These are phyloP conservation scores for Drosophila lacertosa DNA, from an alignment of 1,140 invertebrate species.

Conservation along the genomic window DNA sequence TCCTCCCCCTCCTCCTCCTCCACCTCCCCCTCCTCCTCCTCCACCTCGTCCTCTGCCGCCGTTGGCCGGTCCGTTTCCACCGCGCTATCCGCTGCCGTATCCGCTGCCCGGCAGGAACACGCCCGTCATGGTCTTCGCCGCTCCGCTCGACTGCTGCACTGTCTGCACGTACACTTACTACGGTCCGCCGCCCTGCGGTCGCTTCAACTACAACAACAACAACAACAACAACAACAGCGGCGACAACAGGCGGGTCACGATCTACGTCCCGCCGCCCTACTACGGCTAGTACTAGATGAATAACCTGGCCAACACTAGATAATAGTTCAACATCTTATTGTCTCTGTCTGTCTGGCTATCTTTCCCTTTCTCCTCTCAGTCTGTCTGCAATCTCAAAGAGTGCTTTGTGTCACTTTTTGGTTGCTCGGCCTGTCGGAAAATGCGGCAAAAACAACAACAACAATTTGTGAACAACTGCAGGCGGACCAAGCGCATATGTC, in stretches of 20 bases:
- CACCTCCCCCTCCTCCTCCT: conserved; percentile 10
- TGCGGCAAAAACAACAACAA: conserved; percentile 58
- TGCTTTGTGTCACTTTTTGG: conserved; percentile 45
- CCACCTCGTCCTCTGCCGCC: conserved; percentile 21
- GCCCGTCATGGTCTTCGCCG: conserved; percentile 60
- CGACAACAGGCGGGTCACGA: conserved; percentile 49
- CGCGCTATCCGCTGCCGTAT: conserved; percentile 32
- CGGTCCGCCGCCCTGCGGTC: conserved; percentile 73
- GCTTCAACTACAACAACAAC: conserved; percentile 34
- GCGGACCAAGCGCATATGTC: neutral
- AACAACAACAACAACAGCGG: conserved; percentile 21
- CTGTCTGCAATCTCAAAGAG: conserved; percentile 50
- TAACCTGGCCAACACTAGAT: conserved; percentile 3
- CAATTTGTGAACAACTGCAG: neutral
- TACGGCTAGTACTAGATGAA: conserved; percentile 61
- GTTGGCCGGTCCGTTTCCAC: conserved; percentile 24
- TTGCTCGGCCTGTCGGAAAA: conserved; percentile 59
- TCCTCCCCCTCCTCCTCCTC: conserved; percentile 18
- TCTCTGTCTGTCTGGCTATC: neutral
- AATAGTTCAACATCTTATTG: neutral
- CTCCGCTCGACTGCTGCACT: conserved; percentile 69
- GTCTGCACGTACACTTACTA: conserved; percentile 73
- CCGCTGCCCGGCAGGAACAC: conserved; percentile 36
- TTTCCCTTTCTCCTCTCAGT: neutral
- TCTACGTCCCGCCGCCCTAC: conserved; percentile 69